Evolutionary conservation across 2,113 vertebrate genomes (phyloP), one percentile per base, ranked within the genome.

Genomic region (Podiceps cristatus): DNA sequence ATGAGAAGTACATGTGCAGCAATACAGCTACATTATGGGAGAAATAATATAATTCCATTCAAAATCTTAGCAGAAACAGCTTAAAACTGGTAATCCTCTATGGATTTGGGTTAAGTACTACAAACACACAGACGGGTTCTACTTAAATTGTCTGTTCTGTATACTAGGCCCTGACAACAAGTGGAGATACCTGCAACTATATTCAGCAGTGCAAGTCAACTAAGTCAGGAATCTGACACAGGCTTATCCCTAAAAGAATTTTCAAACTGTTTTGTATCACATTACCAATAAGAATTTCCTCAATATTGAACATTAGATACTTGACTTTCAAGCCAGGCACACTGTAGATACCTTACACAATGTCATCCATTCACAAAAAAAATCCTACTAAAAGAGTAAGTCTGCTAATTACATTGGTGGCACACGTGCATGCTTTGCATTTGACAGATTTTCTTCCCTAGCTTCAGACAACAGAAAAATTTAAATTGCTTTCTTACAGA

Each of bases 91-190:
- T 93, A 96, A 96, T 91, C 94, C 92, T 81, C 66, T 81, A 35
- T 59, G 69, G 94, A 95, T 94, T 85, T 93, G 90, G 87, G 85
- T 93, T 94, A 96, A 97, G 31, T 78, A 90, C 94, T 87, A 78
- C 59, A 81, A 89, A 84, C 73, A 83, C 78, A 84, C n/a, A 87
- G 59, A 60, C 59, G 76, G n/a, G 90, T 84, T 87, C 90, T 59
- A 45, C 52, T 78, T 75, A 50, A 78, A 90, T 78, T 31, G 75
- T 82, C 64, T 77, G 55, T 14, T 85, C 77, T 8, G 2, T 77
- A 47, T n/a, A 25, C 10, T n/a, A 87, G 24, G 49, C 31, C 29
- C 42, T 23, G 11, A 69, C 12, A 79, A 66, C 3, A 82, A 63
- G 33, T 28, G 50, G 27, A 49, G 56, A 42, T 10, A 79, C 18